These are phyloP conservation scores for silkworm (Bombyx mori) DNA, from an alignment of 1,140 invertebrate species.

Conservation along the genomic window DNA sequence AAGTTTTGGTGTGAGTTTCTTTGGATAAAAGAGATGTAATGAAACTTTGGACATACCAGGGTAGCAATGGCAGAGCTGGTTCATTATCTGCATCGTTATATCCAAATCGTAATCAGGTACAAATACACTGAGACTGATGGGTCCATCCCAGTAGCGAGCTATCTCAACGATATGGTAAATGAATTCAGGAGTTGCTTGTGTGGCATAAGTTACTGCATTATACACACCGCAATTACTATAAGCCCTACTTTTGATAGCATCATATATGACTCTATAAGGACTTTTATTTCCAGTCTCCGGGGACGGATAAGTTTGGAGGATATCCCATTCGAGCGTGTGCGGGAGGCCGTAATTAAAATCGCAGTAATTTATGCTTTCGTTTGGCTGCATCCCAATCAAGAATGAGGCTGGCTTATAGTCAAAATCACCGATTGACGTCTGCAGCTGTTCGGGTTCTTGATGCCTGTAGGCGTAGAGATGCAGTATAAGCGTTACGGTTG, in stretches of 20 bases:
- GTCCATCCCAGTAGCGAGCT: conserved; percentile 80
- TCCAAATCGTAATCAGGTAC: conserved; percentile 78
- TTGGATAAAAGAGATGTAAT: conserved; percentile 79
- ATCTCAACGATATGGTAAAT: conserved; percentile 80
- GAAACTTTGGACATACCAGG: conserved; percentile 79
- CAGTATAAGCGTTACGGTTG: conserved; percentile 38
- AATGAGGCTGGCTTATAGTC: conserved; percentile 69
- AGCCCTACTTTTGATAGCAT: conserved; percentile 69
- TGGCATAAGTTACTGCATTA: conserved; percentile 76
- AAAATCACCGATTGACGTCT: conserved; percentile 42
- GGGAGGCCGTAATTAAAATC: conserved; percentile 77
- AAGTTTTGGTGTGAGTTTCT: conserved; percentile 35
- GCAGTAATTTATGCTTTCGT: conserved; percentile 73
- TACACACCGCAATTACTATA: conserved; percentile 46
- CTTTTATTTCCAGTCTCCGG: conserved; percentile 73
- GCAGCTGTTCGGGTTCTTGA: conserved; percentile 23
- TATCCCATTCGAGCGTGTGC: conserved; percentile 66
- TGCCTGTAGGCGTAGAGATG: conserved; percentile 47
- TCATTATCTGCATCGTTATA: conserved; percentile 74
- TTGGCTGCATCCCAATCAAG: conserved; percentile 64
- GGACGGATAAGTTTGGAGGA: conserved; percentile 51
- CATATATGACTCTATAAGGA: conserved; percentile 77
- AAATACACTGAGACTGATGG: conserved; percentile 81
- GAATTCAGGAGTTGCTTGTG: conserved; percentile 83
- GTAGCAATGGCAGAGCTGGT: conserved; percentile 76